Evolutionary conservation across 2,888 invertebrate genomes (phyloP).

Genomic region (Neoascia interrupta): DNA sequence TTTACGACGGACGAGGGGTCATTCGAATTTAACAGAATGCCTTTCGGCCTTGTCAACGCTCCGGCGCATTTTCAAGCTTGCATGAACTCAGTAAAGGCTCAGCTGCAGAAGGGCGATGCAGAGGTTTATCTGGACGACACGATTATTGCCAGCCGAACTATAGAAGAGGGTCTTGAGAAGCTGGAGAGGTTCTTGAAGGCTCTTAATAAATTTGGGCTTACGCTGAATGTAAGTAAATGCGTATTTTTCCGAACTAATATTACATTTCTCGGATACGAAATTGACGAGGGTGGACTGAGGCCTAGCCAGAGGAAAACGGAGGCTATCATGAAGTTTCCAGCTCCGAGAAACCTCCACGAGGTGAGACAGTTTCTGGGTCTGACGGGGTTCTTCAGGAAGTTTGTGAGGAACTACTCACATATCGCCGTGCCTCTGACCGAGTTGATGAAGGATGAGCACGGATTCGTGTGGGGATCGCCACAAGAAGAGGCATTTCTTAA

Average conservation of each 20-base stretch:
- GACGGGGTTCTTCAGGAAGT: slow-evolving; percentile 10
- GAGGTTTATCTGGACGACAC: slow-evolving; percentile 25
- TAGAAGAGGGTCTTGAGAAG: slow-evolving; percentile 2
- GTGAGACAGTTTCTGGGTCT: slow-evolving; percentile 9
- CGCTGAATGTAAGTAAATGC: neutral
- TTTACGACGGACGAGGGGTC: slow-evolving; percentile 28
- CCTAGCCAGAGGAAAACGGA: neutral
- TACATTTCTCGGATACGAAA: slow-evolving; percentile 5
- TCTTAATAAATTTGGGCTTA: neutral
- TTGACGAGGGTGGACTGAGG: neutral
- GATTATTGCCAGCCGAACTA: slow-evolving; percentile 17
- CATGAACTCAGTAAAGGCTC: slow-evolving; percentile 31
- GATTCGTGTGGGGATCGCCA: neutral
- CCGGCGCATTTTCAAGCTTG: slow-evolving; percentile 29
- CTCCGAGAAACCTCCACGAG: neutral
- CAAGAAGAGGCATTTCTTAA: neutral
- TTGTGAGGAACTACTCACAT: neutral
- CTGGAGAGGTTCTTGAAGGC: neutral
- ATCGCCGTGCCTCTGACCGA: neutral
- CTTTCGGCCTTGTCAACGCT: slow-evolving; percentile 35
- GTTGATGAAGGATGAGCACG: neutral
- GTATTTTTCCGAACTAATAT: neutral
- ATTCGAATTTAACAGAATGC: slow-evolving; percentile 40
- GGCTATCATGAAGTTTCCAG: neutral
- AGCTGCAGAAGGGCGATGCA: neutral